Evolutionary conservation across 1,140 invertebrate species (phyloP), one percentile per base, ranked within the genome.

Genomic region (Drosophila neocordata): DNA sequence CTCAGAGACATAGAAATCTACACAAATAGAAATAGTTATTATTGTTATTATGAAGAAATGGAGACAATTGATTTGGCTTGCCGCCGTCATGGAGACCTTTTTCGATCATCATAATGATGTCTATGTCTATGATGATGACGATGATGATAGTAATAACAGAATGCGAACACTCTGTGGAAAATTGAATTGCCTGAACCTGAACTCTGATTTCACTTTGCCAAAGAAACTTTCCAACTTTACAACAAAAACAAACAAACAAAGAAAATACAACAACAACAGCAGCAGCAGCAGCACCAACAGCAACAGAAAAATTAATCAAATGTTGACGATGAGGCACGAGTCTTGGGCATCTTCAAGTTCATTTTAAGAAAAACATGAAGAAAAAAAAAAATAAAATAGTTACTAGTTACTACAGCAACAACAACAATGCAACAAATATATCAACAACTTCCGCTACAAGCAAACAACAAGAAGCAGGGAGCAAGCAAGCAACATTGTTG

Each of bases 221-320:
- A 78, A 78, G 55, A 56, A 55, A 75, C 67, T 77, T 77, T 77
- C 74, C 70, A 77, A 73, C 71, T 48, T 71, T 62, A 69, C 62
- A 59, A 67, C 15, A 56, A 48, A 27, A 44, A 57, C 62, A 48
- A 59, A 67, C 15, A 56, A 48, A 27, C 55, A 57, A 69, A 48
- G 44, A 60, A 55, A 60, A 55, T n/a, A 61, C 44, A 53, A 41
- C 51, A 53, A 13, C 71, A 69, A 60, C 69, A 59, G n/a, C n/a
- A n/a, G n/a, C n/a, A n/a, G n/a, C n/a, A n/a, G n/a, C n/a, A n/a
- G n/a, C n/a, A n/a, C n/a, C n/a, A n/a, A n/a, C n/a, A n/a, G n/a
- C n/a, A n/a, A 76, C 57, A 76, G 59, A 76, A 70, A 77, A 85
- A 88, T 85, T 85, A 88, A 85, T 85, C 83, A 85, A 85, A 85